Conservation (phyloP, 2,797 vertebrate genomes). For the Malacoctenus gilli region DNA sequence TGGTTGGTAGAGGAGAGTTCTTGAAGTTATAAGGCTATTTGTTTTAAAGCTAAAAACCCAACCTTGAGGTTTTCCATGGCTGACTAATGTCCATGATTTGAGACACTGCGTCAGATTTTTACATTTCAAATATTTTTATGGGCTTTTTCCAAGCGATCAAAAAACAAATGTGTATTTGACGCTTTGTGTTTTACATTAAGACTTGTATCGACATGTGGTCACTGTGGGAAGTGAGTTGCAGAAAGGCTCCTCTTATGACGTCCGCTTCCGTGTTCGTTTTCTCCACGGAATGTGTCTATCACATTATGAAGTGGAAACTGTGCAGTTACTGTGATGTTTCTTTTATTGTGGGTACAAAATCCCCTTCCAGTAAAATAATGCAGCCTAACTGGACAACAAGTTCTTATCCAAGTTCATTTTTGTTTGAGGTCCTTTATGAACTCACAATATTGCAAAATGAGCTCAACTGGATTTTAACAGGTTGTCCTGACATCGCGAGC, state of each 20-base stretch:
- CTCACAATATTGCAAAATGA: too few relatives aligned
- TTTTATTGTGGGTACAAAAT: too few relatives aligned
- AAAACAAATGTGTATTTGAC: constrained; percentile 55
- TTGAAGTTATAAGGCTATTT: constrained; percentile 45
- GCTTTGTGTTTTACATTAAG: constrained; percentile 64
- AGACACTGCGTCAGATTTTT: constrained; percentile 57
- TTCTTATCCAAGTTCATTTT: constrained; percentile 10
- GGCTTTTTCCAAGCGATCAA: constrained; percentile 62
- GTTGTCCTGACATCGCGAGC: constrained; percentile 20
- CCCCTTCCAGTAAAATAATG: constrained; percentile 8
- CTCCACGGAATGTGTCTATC: constrained; percentile 69
- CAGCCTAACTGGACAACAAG: constrained; percentile 22
- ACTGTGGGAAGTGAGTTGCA: constrained; percentile 34
- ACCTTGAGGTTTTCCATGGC: constrained; percentile 53
- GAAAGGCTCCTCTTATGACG: constrained; percentile 29
- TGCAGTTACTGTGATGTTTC: constrained; percentile 18
- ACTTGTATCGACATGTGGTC: constrained; percentile 49
- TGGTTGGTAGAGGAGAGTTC: constrained; percentile 38
- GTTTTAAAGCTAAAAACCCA: constrained; percentile 57
- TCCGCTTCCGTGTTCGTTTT: constrained; percentile 26
- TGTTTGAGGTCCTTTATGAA: too few relatives aligned
- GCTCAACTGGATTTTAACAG: constrained; percentile 20
- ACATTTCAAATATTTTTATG: constrained; percentile 72
- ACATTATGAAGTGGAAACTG: constrained; percentile 72
- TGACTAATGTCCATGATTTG: constrained; percentile 36